A percentile compares a stretch with the other conserved stretches of the same genome.
Conservation (phyloP, 2,888 invertebrate genomes). For the Drosophila algonquin region DNA sequence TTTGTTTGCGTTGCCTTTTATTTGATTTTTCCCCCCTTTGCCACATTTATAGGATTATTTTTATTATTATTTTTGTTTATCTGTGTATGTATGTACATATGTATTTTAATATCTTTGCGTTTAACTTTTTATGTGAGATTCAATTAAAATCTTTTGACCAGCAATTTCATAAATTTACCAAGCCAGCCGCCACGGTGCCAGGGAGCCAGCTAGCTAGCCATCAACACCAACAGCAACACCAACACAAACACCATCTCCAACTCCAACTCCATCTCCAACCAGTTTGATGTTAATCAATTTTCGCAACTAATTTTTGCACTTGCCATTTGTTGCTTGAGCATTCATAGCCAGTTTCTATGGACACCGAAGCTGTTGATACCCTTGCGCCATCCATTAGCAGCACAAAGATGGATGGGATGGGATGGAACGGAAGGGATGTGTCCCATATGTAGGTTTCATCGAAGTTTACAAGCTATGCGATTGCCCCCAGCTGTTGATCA, state of each 20-base stretch:
- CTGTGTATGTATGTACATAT: neutral
- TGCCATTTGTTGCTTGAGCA: constrained; percentile 61
- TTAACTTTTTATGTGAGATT: constrained; percentile 60
- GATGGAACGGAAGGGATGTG: no score
- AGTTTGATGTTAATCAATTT: constrained; percentile 76
- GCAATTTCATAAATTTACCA: constrained; percentile 57
- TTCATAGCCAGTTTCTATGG: constrained; percentile 1
- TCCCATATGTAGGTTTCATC: no score
- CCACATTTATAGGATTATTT: neutral
- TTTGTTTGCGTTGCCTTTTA: constrained; percentile 50
- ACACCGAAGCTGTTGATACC: constrained; percentile 10
- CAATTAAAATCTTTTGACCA: constrained; percentile 66
- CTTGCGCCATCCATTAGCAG: no score
- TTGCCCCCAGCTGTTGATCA: no score
- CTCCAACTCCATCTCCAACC: constrained; percentile 44
- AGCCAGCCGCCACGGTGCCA: neutral
- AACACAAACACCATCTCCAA: no score
- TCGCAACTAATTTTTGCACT: constrained; percentile 76
- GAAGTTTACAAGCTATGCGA: no score
- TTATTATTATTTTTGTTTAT: constrained; percentile 21
- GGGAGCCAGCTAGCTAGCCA: neutral
- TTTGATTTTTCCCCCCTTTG: constrained; percentile 53
- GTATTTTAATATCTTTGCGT: constrained; percentile 19
- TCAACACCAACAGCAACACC: no score
- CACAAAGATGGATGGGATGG: no score